Percentiles rank a stretch among this genome's conserved stretches.
Conservation (phyloP, 1,140 invertebrate species). For the Euwallacea similis region DNA sequence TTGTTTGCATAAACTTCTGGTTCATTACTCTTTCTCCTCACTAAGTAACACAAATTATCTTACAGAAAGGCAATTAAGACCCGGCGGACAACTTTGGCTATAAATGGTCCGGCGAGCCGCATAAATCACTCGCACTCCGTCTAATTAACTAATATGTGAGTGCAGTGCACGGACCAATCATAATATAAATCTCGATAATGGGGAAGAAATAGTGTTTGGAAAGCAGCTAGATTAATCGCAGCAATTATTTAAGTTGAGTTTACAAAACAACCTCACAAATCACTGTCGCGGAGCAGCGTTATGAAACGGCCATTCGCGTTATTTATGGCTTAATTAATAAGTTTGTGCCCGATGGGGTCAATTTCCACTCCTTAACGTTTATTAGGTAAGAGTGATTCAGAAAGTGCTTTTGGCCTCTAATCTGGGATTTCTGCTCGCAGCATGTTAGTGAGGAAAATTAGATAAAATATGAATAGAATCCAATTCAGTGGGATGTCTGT, state of each 20-base stretch:
- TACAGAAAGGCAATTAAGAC: too few relatives aligned
- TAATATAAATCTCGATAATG: conserved; percentile 39
- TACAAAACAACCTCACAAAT: conserved; percentile 39
- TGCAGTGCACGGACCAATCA: conserved; percentile 21
- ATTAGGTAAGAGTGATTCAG: not conserved
- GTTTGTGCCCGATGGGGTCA: conserved; percentile 6
- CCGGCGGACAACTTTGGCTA: not conserved
- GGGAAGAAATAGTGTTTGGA: conserved; percentile 38
- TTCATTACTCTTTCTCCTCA: too few relatives aligned
- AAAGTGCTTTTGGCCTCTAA: too few relatives aligned
- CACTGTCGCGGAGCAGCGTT: conserved; percentile 31
- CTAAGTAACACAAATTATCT: too few relatives aligned
- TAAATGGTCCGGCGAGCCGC: conserved; percentile 6
- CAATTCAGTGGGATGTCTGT: conserved; percentile 3
- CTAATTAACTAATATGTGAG: conserved; percentile 33
- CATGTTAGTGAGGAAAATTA: not conserved
- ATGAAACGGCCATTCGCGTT: conserved; percentile 32
- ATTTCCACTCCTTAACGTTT: too few relatives aligned
- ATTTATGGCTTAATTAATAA: conserved; percentile 39
- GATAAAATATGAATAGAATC: not conserved
- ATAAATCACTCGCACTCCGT: conserved; percentile 14
- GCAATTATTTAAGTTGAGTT: conserved; percentile 39
- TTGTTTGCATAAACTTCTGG: not conserved
- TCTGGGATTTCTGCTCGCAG: not conserved
- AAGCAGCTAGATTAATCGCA: conserved; percentile 35